Evolutionary conservation across 2,113 vertebrate genomes (phyloP).

Genomic region (Archilochus colubris): DNA sequence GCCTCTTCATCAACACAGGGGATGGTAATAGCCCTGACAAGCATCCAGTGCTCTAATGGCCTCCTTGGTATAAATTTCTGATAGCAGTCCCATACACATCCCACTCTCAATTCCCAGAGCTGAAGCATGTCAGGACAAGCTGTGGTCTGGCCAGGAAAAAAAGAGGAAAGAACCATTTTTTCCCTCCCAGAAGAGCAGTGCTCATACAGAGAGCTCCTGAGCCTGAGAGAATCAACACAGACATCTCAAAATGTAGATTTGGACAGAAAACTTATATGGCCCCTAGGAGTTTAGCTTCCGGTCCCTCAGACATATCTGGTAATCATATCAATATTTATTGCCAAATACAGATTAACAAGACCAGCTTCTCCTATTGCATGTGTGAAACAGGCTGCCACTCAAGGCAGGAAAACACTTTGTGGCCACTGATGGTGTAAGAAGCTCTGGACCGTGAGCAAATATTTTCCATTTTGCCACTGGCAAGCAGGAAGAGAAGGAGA

Average conservation of each 20-base stretch:
- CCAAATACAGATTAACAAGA: background rate
- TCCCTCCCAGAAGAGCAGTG: background rate
- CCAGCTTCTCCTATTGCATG: background rate
- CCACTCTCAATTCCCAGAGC: slow-evolving; percentile 15
- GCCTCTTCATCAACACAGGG: background rate
- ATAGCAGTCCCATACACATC: background rate
- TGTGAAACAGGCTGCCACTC: background rate
- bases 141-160: slow-evolving; percentile 21
- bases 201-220: background rate
- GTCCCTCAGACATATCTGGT: background rate
- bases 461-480: background rate
- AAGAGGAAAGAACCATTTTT: background rate
- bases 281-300: background rate
- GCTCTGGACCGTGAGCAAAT: fast-evolving
- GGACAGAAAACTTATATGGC: background rate
- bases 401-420: fast-evolving
- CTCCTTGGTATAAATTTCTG: background rate
- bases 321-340: background rate
- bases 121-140: slow-evolving; percentile 55
- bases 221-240: background rate
- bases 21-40: background rate
- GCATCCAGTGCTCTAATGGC: background rate
- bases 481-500: background rate
- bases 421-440: background rate
- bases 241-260: background rate